phyloP scores from a whole-genome alignment of 2,797 vertebrate species.

The Lagorchestes hirsutus region DNA sequence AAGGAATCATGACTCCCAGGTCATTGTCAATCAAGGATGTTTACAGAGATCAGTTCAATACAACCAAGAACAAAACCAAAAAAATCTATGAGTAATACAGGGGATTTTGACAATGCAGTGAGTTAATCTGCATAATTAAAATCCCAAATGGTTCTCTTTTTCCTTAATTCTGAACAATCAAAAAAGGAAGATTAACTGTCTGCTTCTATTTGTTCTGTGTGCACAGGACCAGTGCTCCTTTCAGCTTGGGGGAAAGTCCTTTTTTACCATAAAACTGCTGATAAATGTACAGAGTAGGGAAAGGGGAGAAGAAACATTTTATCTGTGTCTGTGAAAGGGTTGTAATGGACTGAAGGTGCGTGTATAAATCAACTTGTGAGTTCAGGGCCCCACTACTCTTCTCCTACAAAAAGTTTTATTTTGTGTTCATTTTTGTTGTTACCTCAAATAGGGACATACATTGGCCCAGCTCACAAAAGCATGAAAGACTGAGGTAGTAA shows the following conservation, averaged over 20 bases:
- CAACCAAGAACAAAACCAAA: slow-evolving; percentile 45
- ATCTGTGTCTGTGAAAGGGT: background rate
- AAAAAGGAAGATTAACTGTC: slow-evolving; percentile 27
- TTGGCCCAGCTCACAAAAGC: background rate
- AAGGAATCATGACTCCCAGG: background rate
- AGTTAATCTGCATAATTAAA: slow-evolving; percentile 59
- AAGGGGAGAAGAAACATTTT: background rate
- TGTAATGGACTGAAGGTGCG: background rate
- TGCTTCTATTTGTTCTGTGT: slow-evolving; percentile 53
- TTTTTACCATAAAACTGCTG: slow-evolving; percentile 42
- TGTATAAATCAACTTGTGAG: background rate
- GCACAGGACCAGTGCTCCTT: background rate
- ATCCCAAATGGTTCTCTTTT: slow-evolving; percentile 54
- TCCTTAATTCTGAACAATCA: slow-evolving; percentile 56
- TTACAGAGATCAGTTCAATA: slow-evolving; percentile 26
- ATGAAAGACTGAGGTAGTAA: background rate
- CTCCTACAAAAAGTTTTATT: background rate
- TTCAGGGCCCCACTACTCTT: background rate
- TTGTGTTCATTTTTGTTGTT: background rate
- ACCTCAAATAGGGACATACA: background rate
- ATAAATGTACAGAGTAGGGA: background rate
- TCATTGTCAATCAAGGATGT: slow-evolving; percentile 25
- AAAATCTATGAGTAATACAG: background rate
- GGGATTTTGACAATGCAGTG: slow-evolving; percentile 53
- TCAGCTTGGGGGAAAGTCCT: slow-evolving; percentile 38